These are phyloP conservation scores for Tympanuchus pallidicinctus DNA, from an alignment of 2,113 vertebrate species.

Conservation along the genomic window DNA sequence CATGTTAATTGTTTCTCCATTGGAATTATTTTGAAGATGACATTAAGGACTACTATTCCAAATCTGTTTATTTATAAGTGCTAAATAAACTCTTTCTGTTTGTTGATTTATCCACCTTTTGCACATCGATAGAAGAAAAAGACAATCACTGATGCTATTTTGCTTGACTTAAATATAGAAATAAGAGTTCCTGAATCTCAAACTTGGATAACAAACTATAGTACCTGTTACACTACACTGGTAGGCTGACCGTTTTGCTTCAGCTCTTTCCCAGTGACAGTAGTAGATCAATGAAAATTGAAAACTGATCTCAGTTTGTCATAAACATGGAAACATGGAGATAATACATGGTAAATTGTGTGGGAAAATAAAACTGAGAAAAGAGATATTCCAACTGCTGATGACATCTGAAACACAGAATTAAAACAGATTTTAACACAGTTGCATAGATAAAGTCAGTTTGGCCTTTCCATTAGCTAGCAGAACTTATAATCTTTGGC, in stretches of 20 bases:
- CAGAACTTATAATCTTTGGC: not conserved
- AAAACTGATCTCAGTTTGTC: not conserved
- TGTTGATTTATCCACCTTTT: not conserved
- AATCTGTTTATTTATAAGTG: not conserved
- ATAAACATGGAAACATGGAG: not conserved
- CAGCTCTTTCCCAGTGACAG: not conserved
- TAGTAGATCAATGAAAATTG: not conserved
- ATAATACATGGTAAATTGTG: not conserved
- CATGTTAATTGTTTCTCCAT: not conserved
- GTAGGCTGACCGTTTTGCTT: not conserved
- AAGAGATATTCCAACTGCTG: not conserved
- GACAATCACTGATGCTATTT: not conserved
- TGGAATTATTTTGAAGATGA: not conserved
- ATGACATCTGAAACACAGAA: not conserved
- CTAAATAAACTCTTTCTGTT: not conserved
- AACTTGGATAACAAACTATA: not conserved
- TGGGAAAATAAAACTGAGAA: not conserved
- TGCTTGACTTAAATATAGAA: not conserved
- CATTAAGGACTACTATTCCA: not conserved
- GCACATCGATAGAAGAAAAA: not conserved
- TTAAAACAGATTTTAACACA: not conserved
- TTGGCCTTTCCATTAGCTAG: not conserved
- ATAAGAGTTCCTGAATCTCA: not conserved
- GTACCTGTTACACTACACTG: not conserved
- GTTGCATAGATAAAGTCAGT: not conserved